A percentile compares a stretch with the other conserved stretches of the same genome.
Conservation (phyloP, 64 coral and sea anemone genomes). For the Trachythela sp. region DNA sequence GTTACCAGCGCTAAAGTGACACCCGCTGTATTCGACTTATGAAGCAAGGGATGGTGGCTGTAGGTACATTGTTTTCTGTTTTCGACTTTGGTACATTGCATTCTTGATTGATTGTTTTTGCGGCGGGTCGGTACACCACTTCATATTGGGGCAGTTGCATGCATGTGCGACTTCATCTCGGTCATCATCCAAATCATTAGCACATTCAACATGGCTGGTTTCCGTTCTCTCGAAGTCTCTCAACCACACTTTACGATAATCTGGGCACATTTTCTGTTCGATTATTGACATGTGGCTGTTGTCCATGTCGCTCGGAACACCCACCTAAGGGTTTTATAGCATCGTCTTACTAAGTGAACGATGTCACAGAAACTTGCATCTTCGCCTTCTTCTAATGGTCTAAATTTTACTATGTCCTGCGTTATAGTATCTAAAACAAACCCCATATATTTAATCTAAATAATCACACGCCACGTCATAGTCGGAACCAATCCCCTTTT, state of each 20-base stretch:
- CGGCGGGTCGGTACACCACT: no score
- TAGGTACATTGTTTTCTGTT: no score
- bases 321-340: slow-evolving; percentile 39
- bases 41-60: no score
- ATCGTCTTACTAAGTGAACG: slow-evolving; percentile 32
- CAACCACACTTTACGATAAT: slow-evolving; percentile 26
- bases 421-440: slow-evolving; percentile 8
- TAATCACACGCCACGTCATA: slow-evolving; percentile 45
- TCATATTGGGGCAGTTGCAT: no score
- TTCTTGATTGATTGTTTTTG: no score
- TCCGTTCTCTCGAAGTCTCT: no score
- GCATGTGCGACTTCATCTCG: no score
- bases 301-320: slow-evolving; percentile 15
- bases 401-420: background rate
- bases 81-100: no score
- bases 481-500: slow-evolving; percentile 35
- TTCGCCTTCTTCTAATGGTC: slow-evolving; percentile 3
- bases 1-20: no score
- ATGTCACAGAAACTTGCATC: slow-evolving; percentile 49
- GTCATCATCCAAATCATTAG: no score
- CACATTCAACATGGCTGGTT: no score
- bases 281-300: slow-evolving; percentile 10
- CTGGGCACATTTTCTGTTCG: background rate
- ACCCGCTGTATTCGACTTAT: no score
- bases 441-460: slow-evolving; percentile 19